phyloP scores from a whole-genome alignment of 2,113 vertebrate species.

The Dinomys branickii region DNA sequence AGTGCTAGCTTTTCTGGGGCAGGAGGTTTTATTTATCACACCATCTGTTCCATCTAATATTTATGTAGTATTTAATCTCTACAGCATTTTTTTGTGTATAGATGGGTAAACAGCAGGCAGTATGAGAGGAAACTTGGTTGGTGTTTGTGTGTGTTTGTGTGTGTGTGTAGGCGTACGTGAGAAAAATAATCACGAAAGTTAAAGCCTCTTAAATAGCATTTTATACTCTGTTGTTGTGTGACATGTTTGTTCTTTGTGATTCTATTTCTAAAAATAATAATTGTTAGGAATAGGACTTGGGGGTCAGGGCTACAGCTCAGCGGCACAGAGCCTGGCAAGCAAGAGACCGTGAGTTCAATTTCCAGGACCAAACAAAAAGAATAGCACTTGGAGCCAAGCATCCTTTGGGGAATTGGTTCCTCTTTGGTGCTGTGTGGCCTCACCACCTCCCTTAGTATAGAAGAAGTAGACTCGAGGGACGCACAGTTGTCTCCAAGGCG shows the following conservation, averaged over 20 bases:
- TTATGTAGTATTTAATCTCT: neutral
- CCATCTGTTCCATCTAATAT: constrained; percentile 47
- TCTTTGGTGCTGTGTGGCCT: neutral
- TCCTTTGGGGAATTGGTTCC: neutral
- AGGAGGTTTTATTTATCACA: neutral
- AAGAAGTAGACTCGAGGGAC: neutral
- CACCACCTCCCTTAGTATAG: neutral
- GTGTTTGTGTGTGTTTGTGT: neutral
- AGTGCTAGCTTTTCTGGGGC: neutral
- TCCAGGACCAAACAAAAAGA: no score
- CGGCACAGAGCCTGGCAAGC: no score
- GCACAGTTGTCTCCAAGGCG: neutral
- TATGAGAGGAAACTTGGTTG: neutral
- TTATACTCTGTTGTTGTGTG: constrained; percentile 2
- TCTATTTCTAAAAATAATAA: constrained; percentile 7
- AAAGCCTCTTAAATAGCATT: neutral
- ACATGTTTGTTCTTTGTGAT: constrained; percentile 19
- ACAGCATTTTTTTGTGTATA: constrained; percentile 50
- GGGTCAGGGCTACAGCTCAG: no score
- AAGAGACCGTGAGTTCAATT: no score
- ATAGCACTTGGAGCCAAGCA: neutral
- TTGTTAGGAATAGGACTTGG: neutral
- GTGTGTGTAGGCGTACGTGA: neutral
- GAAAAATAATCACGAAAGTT: neutral
- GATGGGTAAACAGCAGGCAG: neutral